These are phyloP conservation scores for Drosophila sp. DNA, from an alignment of 1,140 invertebrate genomes.

Conservation along the genomic window DNA sequence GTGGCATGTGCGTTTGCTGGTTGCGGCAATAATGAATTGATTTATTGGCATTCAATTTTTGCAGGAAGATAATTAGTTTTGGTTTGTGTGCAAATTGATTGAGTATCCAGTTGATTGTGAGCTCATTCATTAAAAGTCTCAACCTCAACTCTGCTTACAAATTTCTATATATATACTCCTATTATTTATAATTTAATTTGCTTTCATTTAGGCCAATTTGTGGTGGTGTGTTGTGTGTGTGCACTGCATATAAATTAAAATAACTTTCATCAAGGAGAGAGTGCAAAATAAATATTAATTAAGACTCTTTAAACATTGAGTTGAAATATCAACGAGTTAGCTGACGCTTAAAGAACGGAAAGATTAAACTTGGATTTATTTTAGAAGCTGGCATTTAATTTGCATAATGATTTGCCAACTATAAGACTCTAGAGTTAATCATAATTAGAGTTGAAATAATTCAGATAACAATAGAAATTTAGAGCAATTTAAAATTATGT, in stretches of 20 bases:
- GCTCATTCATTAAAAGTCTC: constrained; percentile 44
- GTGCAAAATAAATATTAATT: constrained; percentile 39
- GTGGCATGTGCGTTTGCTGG: constrained; percentile 45
- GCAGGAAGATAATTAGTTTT: constrained; percentile 64
- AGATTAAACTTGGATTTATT: background rate
- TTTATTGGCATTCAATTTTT: constrained; percentile 71
- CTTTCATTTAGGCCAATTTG: constrained; percentile 55
- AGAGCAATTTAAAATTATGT: no score
- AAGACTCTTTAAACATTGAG: constrained; percentile 3
- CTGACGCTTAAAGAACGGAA: background rate
- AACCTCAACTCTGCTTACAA: constrained; percentile 6
- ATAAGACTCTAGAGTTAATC: background rate
- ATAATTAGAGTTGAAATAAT: background rate
- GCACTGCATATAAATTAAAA: constrained; percentile 32
- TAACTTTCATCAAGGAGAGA: background rate
- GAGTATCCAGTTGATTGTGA: constrained; percentile 50
- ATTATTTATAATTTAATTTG: constrained; percentile 69
- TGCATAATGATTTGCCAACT: background rate
- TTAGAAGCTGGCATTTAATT: constrained; percentile 1
- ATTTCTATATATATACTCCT: constrained; percentile 19
- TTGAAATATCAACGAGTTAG: constrained; percentile 3
- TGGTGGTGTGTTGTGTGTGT: constrained; percentile 10
- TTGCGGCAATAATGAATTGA: constrained; percentile 62
- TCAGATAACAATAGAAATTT: no score
- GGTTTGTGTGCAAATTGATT: constrained; percentile 66